These are phyloP conservation scores for Patiria pectinifera DNA, from an alignment of 53 echinoderm and acorn worm species.

Conservation along the genomic window DNA sequence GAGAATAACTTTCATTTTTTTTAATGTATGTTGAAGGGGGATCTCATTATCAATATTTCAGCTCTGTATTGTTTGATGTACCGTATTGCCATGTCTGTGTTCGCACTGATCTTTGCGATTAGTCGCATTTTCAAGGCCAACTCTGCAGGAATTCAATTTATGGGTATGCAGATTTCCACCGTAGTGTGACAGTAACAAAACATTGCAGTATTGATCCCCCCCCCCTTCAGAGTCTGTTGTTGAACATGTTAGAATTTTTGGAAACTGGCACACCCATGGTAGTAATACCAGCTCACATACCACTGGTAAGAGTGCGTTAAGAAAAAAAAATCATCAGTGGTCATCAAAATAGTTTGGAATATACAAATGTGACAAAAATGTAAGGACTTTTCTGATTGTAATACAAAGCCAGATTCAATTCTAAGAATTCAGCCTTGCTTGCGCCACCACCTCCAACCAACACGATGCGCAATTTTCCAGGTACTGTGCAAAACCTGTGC, in stretches of 20 bases:
- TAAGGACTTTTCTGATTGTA: background rate
- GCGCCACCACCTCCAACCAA: background rate
- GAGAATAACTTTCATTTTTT: too few species aligned
- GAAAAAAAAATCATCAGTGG: background rate
- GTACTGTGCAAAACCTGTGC: background rate
- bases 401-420: background rate
- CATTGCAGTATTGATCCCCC: background rate
- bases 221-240: background rate
- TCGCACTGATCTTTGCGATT: too few species aligned
- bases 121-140: too few species aligned
- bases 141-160: background rate
- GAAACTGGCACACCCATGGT: background rate
- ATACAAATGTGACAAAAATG: background rate
- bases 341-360: background rate
- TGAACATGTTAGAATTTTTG: background rate
- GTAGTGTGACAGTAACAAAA: background rate
- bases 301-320: background rate
- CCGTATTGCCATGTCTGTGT: too few species aligned
- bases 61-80: too few species aligned
- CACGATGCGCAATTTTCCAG: background rate
- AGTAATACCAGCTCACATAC: background rate
- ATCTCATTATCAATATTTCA: too few species aligned
- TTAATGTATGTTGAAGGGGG: too few species aligned
- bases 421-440: background rate
- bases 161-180: background rate